Conservation (phyloP, 2,888 invertebrate genomes). For the Drosophila affinis region DNA sequence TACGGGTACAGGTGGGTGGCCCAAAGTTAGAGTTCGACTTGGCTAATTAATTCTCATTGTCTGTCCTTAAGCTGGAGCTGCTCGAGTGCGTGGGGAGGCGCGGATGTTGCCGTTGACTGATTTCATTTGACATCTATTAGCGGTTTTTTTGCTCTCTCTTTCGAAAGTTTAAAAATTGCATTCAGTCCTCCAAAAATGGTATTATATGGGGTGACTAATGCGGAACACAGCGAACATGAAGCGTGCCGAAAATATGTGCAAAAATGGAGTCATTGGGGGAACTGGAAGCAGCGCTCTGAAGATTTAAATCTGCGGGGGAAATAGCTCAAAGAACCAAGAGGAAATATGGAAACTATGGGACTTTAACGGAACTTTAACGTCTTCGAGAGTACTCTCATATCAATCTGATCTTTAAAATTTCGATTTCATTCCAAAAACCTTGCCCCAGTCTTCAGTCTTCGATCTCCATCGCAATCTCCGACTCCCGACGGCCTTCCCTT, state of each 20-base stretch:
- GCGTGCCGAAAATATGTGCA: conserved; percentile 34
- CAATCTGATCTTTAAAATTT: conserved; percentile 12
- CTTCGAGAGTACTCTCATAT: not conserved
- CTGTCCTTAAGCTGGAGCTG: conserved; percentile 51
- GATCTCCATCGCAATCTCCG: conserved; percentile 11
- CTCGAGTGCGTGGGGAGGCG: not conserved
- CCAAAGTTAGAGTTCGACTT: conserved; percentile 39
- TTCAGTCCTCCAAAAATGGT: conserved; percentile 28
- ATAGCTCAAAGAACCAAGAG: no score
- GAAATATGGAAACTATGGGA: not conserved
- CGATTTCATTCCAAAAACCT: conserved; percentile 28
- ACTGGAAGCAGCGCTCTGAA: not conserved
- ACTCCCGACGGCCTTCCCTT: conserved; percentile 4
- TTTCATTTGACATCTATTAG: conserved; percentile 39
- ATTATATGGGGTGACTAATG: conserved; percentile 26
- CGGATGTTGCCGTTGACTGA: conserved; percentile 16
- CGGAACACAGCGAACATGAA: conserved; percentile 11
- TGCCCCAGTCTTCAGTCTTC: conserved; percentile 29
- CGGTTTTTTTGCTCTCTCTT: conserved; percentile 14
- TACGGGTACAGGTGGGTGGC: conserved; percentile 39
- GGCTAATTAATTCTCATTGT: conserved; percentile 63
- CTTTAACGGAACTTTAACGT: no score
- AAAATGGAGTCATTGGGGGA: conserved; percentile 12
- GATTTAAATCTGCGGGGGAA: not conserved
- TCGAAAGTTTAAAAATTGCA: conserved; percentile 35